phyloP scores from a whole-genome alignment of 2,113 vertebrate genomes.

The Perccottus glenii region DNA sequence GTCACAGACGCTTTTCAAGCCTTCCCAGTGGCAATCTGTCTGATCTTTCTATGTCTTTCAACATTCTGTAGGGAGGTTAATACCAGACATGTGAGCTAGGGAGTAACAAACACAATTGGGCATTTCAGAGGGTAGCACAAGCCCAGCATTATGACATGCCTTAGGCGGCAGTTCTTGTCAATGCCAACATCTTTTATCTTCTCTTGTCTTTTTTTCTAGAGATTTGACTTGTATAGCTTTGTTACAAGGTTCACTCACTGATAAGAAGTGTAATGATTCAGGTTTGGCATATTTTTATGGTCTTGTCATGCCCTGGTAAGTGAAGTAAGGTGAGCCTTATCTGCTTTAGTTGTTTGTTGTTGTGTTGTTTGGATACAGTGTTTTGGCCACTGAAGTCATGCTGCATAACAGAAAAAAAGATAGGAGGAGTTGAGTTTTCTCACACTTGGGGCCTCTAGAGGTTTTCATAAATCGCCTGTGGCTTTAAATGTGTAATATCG shows the following conservation, averaged over 20 bases:
- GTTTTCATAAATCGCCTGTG: slow-evolving; percentile 48
- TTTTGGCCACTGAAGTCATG: slow-evolving; percentile 28
- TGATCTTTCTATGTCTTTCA: slow-evolving; percentile 17
- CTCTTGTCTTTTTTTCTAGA: slow-evolving; percentile 41
- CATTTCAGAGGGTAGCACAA: slow-evolving; percentile 36
- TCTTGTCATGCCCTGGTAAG: slow-evolving; percentile 42
- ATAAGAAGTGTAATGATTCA: slow-evolving; percentile 59
- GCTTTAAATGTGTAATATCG: slow-evolving; percentile 72
- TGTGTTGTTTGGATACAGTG: slow-evolving; percentile 45
- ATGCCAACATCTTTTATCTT: slow-evolving; percentile 58
- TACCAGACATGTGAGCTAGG: slow-evolving; percentile 34
- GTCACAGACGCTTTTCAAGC: slow-evolving; percentile 40
- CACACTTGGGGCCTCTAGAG: slow-evolving; percentile 39
- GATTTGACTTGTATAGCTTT: slow-evolving; percentile 50
- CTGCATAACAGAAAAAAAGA: slow-evolving; percentile 12
- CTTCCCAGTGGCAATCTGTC: not conserved
- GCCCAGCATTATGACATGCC: slow-evolving; percentile 24
- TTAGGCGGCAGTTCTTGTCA: slow-evolving; percentile 32
- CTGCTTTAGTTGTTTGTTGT: slow-evolving; percentile 37
- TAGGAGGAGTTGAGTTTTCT: slow-evolving; percentile 44
- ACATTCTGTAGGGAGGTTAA: slow-evolving; percentile 18
- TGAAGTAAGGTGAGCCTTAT: slow-evolving; percentile 47
- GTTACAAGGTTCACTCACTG: slow-evolving; percentile 45
- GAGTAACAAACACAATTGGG: slow-evolving; percentile 53
- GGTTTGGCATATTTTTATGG: slow-evolving; percentile 57